Conservation (phyloP, 92 coral and sea anemone species). For the Phenganax subtilis region DNA sequence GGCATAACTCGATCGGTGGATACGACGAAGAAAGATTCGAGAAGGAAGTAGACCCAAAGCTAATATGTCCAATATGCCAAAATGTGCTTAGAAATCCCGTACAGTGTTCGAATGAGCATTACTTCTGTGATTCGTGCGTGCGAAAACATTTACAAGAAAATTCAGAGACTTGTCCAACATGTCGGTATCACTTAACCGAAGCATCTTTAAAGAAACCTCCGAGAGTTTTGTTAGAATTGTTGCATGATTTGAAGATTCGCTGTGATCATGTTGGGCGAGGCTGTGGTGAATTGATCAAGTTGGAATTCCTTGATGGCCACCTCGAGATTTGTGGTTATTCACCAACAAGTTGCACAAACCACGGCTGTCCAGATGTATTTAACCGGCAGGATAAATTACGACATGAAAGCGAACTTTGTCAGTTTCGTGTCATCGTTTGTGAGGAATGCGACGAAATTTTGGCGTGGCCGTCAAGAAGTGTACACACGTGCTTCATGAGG, state of each 20-base stretch:
- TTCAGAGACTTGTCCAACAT: conserved; percentile 84
- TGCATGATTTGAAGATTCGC: conserved; percentile 64
- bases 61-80: conserved; percentile 79
- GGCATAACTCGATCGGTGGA: not conserved
- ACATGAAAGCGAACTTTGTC: conserved; percentile 14
- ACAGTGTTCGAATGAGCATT: conserved; percentile 80
- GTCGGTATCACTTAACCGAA: conserved; percentile 75
- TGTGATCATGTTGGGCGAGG: conserved; percentile 77
- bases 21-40: conserved; percentile 58
- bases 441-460: not conserved
- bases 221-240: conserved; percentile 77
- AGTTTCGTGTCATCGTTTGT: conserved; percentile 8
- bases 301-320: conserved; percentile 65
- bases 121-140: conserved; percentile 73
- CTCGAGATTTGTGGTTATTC: conserved; percentile 76
- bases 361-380: conserved; percentile 7
- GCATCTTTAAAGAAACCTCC: conserved; percentile 76
- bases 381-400: not conserved
- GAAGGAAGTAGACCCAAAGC: conserved; percentile 69
- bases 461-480: not conserved
- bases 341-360: conserved; percentile 49
- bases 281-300: conserved; percentile 59
- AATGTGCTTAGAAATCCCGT: conserved; percentile 83
- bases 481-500: not conserved
- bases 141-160: conserved; percentile 71